Base-by-base conservation (phyloP, 2,113 vertebrate genomes). In the Ciconia maguari region DNA sequence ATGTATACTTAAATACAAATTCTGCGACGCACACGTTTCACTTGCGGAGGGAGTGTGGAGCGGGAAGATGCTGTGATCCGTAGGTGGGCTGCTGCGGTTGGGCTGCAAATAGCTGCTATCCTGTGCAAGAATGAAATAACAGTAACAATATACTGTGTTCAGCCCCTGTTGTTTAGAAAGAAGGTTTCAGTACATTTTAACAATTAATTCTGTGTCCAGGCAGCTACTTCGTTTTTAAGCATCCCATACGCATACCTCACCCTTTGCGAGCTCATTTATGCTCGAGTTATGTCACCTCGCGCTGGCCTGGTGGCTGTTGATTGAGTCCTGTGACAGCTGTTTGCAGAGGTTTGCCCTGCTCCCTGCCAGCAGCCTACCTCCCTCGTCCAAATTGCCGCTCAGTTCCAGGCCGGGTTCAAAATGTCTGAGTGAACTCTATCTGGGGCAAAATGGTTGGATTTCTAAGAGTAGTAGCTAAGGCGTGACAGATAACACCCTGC, bases 21-120 rank as follows among this genome's bases (percentile, higher is more conserved):
- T 71, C 81, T 93, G 93, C 2, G 0, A 85, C 85, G 88, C 88
- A 57, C 52, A 34, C 27, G 5, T 72, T 78, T 10, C 1, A 52
- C 75, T 90, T 30, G 65, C 0, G 1, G 55, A 57, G 55, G 36
- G 80, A 92, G 32, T 0, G 34, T 52, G 80, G 77, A 75, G 87
- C 10, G 1, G 58, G 79, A 52, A 8, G 86, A n/a, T 66, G 76
- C 86, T 62, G 36, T 46, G 91, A 66, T 94, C 64, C 0, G 4
- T 83, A 89, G 94, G 76, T 88, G 76, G 94, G 94, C 94, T 91
- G 79, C 91, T 75, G 91, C 11, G 17, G 49, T 64, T 75, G 78
- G 91, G 75, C 93, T 91, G 68, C 25, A 1, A 38, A 49, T 48
- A 87, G 68, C 85, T 75, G 82, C 84, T 10, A 1, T 82, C 74